Percentiles rank a stretch among this genome's conserved stretches.
phyloP scores from a whole-genome alignment of 2,888 invertebrate species.

The Adelphocoris suturalis region DNA sequence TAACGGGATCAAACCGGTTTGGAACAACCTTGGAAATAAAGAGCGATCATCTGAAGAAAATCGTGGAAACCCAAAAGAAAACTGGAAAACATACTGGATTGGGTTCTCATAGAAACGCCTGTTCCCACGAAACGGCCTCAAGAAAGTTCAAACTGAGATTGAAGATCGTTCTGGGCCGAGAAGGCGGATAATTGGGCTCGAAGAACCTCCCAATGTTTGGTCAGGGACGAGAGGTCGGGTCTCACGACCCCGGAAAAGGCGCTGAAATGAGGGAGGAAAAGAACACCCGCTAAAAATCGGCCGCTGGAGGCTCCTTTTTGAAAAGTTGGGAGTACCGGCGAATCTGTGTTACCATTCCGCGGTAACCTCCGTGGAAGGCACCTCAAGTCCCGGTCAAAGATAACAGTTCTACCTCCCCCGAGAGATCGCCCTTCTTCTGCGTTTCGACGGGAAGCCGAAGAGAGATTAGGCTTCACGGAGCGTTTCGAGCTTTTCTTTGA shows the following conservation, averaged over 20 bases:
- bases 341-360: neutral
- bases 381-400: slow-evolving; percentile 33
- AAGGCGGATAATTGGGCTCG: slow-evolving; percentile 54
- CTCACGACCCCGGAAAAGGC: slow-evolving; percentile 57
- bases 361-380: neutral
- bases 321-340: slow-evolving; percentile 7
- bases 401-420: slow-evolving; percentile 43
- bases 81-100: slow-evolving; percentile 3
- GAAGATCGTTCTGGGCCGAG: slow-evolving; percentile 61
- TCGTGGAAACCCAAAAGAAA: neutral
- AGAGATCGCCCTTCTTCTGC: neutral
- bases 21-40: neutral
- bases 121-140: slow-evolving; percentile 48
- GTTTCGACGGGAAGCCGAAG: slow-evolving; percentile 13
- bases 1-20: too few species aligned
- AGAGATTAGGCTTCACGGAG: slow-evolving; percentile 62
- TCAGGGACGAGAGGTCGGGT: slow-evolving; percentile 40
- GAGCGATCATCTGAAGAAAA: neutral
- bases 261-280: neutral
- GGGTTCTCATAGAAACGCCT: slow-evolving; percentile 15
- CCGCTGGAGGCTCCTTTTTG: neutral
- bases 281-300: slow-evolving; percentile 24
- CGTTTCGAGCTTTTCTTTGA: slow-evolving; percentile 59
- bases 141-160: slow-evolving; percentile 57
- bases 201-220: slow-evolving; percentile 50